These are phyloP conservation scores for Teleiodes luculella DNA, from an alignment of 2,888 invertebrate species.

Conservation along the genomic window DNA sequence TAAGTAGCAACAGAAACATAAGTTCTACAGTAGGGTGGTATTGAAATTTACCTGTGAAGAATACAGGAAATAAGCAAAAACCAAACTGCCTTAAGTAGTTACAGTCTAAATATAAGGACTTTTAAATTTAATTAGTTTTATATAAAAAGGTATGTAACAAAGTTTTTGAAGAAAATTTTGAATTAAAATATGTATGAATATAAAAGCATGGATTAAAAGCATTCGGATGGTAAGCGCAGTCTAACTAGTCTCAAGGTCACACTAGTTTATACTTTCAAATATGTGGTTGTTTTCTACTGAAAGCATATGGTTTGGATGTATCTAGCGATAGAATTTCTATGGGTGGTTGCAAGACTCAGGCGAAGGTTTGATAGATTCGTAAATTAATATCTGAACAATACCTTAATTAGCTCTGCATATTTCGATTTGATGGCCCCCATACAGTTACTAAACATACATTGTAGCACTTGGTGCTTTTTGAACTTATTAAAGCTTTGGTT, in stretches of 20 bases:
- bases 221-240: background rate
- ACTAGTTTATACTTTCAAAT: background rate
- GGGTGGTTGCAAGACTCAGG: background rate
- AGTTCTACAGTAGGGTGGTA: too few relatives aligned
- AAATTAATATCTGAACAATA: slow-evolving; percentile 8
- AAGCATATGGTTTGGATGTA: background rate
- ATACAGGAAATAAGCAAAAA: too few relatives aligned
- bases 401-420: slow-evolving; percentile 38
- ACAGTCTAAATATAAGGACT: too few relatives aligned
- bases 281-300: background rate
- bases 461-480: slow-evolving; percentile 19
- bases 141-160: too few relatives aligned
- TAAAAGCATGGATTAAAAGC: background rate
- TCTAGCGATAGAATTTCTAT: background rate
- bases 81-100: too few relatives aligned
- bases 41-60: too few relatives aligned
- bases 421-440: slow-evolving; percentile 75
- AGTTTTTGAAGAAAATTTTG: background rate
- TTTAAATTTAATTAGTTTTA: too few relatives aligned
- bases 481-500: slow-evolving; percentile 9
- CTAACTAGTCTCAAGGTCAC: background rate
- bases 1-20: too few relatives aligned
- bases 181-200: background rate
- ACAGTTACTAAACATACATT: slow-evolving; percentile 49
- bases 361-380: background rate